phyloP scores from a whole-genome alignment of 1,140 invertebrate species.

The Drosophila sproati region DNA sequence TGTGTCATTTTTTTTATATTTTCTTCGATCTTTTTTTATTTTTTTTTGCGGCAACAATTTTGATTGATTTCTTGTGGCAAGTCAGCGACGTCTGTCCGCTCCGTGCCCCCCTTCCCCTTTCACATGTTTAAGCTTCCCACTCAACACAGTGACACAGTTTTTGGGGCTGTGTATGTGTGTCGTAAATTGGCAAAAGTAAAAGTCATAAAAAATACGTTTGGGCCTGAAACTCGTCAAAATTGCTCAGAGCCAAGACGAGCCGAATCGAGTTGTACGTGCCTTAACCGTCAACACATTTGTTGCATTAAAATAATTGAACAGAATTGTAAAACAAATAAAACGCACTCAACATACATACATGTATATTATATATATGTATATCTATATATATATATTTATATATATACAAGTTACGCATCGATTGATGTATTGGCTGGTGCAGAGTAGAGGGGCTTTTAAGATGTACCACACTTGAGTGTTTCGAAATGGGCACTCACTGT shows the following conservation, averaged over 20 bases:
- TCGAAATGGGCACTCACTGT: slow-evolving; percentile 28
- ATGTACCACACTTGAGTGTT: slow-evolving; percentile 27
- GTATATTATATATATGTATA: neutral
- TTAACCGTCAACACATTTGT: slow-evolving; percentile 72
- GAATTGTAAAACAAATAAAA: slow-evolving; percentile 75
- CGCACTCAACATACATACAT: slow-evolving; percentile 13
- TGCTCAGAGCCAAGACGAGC: slow-evolving; percentile 21
- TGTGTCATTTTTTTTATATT: slow-evolving; percentile 29
- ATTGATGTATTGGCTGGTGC: slow-evolving; percentile 41
- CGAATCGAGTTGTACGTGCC: slow-evolving; percentile 32
- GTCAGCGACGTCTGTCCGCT: slow-evolving; percentile 59
- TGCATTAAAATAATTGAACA: slow-evolving; percentile 81
- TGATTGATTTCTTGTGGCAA: slow-evolving; percentile 81
- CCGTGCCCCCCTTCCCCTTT: neutral
- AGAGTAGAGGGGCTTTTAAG: neutral
- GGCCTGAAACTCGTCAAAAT: slow-evolving; percentile 52
- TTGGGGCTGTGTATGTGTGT: slow-evolving; percentile 20
- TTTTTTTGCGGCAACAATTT: slow-evolving; percentile 69
- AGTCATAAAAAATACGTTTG: slow-evolving; percentile 68
- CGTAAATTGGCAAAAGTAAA: slow-evolving; percentile 74
- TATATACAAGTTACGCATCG: slow-evolving; percentile 27
- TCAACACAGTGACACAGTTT: slow-evolving; percentile 61
- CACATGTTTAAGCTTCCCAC: slow-evolving; percentile 18
- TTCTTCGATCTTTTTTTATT: slow-evolving; percentile 8
- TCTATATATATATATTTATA: neutral